Evolutionary conservation across 2,888 invertebrate species (phyloP), one percentile per base, ranked within the genome.

Genomic region (Conops quadrifasciatus): DNA sequence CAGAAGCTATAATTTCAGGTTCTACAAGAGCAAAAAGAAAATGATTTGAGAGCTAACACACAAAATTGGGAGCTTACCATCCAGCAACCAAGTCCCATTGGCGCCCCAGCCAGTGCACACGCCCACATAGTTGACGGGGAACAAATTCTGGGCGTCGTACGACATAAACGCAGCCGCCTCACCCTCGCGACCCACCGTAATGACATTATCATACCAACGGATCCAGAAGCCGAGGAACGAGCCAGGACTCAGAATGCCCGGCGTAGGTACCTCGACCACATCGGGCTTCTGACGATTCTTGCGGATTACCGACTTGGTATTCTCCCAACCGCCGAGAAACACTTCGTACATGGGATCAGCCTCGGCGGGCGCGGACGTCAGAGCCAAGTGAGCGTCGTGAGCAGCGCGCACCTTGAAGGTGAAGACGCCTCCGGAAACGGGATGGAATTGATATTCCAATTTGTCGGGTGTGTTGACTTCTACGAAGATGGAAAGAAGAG

Each of bases 51-150:
- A 11, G 16, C 15, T 49, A n/a, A 19, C 53, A 53, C 19, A 21
- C 24, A 68, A 58, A 60, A 16, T 49, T 69, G 24, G 45, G 36
- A 30, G 30, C 1, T 11, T 58, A 93, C 93, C 92, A 88, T 94
- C 93, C 78, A 95, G 89, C 75, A 92, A 88, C 95, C 95, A 95
- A 56, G 91, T 89, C 47, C 95, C 95, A 68, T 87, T 87, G 15
- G 94, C 92, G 21, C 95, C 95, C 93, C 94, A 95, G 64, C 94
- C 94, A 60, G 95, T 95, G 86, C 94, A 93, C 43, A 94, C 89
- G 59, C 94, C 95, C 59, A 93, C 90, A 84, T 91, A 91, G 74
- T 89, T 89, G 71, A 95, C 89, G 15, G 89, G 89, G 83, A 93
- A 90, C 4, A 91, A 89, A 75, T 91, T 89, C 1, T 91, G 90